Evolutionary conservation across 2,888 invertebrate genomes (phyloP), one percentile per base, ranked within the genome.

Genomic region (Volucella bombylans): DNA sequence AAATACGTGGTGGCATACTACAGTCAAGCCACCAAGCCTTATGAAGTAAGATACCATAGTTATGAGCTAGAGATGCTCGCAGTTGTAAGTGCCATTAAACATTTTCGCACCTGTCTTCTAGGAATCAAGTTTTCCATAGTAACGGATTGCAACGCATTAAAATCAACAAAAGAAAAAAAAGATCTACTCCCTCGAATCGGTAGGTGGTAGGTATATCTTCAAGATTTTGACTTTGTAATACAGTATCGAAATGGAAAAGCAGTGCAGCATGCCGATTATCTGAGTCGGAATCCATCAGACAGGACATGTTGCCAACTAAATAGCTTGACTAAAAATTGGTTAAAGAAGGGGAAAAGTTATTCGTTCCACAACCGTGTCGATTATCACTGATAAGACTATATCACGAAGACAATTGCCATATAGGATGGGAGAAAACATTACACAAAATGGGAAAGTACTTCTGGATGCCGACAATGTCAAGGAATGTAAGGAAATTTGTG

Each of bases 191-290:
- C 61, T 43, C 14, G 59, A n/a, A 59, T 59, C 18, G 23, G 15
- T 74, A 57, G 74, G 52, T 88, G 23, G 90, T 89, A 81, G 88
- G 82, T 76, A 87, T 88, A 59, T 23, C 59, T 81, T 49, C 72
- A 86, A 39, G 81, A 86, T 41, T 86, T 73, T 55, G 69, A 86
- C 18, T 86, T 74, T 39, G 76, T 74, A 38, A 45, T 81, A 31
- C 31, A 69, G 23, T 78, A 81, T 65, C 31, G 76, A n/a, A 38
- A 77, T 14, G 81, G 77, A 9, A 86, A 87, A 69, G 64, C 68
- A 41, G 82, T 81, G 72, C 23, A 50, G 15, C 87, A 87, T 71
- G 86, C 82, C 3, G 87, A 88, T 69, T 86, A 85, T 11, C 69
- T 87, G 38, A 80, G 62, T 15, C 59, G 41, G 38, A 79, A 38